Base-by-base conservation (phyloP, 1,140 invertebrate genomes). In the Probaryconus sp. region DNA sequence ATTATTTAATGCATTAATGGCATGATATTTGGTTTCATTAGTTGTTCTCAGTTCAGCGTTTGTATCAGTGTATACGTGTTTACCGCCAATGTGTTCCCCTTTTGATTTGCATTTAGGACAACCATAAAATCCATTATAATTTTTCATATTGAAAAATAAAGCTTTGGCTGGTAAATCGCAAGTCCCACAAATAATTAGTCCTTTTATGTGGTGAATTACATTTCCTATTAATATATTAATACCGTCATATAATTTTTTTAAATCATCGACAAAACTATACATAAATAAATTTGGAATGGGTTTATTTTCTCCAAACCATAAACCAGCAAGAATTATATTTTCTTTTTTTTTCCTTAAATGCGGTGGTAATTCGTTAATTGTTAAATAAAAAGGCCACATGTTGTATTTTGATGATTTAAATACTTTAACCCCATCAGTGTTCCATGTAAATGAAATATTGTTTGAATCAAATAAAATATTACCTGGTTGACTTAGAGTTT, bases 101-200 rank as follows among this genome's bases (percentile, higher is more conserved):
- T n/a, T n/a, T n/a, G n/a, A n/a, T n/a, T n/a, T n/a, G n/a, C 55
- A 60, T 35, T 31, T 56, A 35, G 63, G 31, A 42, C 63, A 67
- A 11, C 53, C 53, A 21, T 43, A 37, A 10, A 28, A 18, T 5
- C 30, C 43, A 45, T 68, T 68, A 33, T 31, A 58, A 2, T 64
- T 11, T 31, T 42, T 51, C 26, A 51, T 51, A 26, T 51, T 51
- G 1, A 51, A 17, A 51, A 64, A 51, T 9, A 58, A 11, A 0
- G 26, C 47, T 64, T 64, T 53, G 1, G 45, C 60, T 2, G 26
- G 28, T 10, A 51, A 35, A 18, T 64, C 47, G 13, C 37, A 45
- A 16, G 60, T 64, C 0, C 60, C 60, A 16, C 47, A 43, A 1
- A 43, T 18, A 0, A 51, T 11, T 2, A 45, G 14, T 5, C 20